These are phyloP conservation scores for Poecilia picta DNA, from an alignment of 2,797 vertebrate species.

Conservation along the genomic window DNA sequence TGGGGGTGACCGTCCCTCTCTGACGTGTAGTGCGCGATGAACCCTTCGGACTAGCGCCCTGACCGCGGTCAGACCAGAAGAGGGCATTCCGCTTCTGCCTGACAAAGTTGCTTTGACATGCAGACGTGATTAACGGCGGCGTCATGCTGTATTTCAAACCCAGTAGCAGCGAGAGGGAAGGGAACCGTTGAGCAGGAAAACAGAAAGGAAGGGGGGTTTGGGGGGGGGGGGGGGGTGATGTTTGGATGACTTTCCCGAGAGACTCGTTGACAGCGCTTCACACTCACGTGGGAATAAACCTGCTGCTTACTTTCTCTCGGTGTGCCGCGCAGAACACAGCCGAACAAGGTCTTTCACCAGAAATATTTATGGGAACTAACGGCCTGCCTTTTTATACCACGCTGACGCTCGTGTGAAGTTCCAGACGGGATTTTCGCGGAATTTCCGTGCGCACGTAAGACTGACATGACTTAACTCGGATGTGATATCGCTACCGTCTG, in stretches of 20 bases:
- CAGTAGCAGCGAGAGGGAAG: slow-evolving; percentile 39
- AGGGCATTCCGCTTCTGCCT: slow-evolving; percentile 82
- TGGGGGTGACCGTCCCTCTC: background rate
- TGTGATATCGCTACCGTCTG: slow-evolving; percentile 59
- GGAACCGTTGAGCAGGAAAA: slow-evolving; percentile 20
- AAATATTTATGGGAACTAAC: slow-evolving; percentile 46
- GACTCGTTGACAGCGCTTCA: slow-evolving; percentile 32
- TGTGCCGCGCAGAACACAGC: slow-evolving; percentile 56
- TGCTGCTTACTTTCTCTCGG: slow-evolving; percentile 46
- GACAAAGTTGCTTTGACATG: slow-evolving; percentile 78
- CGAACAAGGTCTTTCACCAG: slow-evolving; percentile 26
- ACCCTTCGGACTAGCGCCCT: slow-evolving; percentile 43
- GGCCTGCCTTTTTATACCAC: slow-evolving; percentile 35
- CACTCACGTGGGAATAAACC: slow-evolving; percentile 55
- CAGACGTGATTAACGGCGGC: slow-evolving; percentile 73
- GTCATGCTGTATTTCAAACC: slow-evolving; percentile 56
- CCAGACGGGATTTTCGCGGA: slow-evolving; percentile 41
- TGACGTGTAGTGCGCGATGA: slow-evolving; percentile 34
- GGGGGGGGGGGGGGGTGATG: slow-evolving; percentile 19
- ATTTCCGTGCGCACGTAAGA: slow-evolving; percentile 49
- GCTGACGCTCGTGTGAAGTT: slow-evolving; percentile 50
- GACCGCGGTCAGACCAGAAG: slow-evolving; percentile 81
- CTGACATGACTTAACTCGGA: slow-evolving; percentile 71
- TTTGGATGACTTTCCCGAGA: slow-evolving; percentile 38
- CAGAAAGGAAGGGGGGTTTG: background rate